Evolutionary conservation across 1,140 invertebrate genomes (phyloP), one percentile per base, ranked within the genome.

Genomic region (Bombus pascuorum): DNA sequence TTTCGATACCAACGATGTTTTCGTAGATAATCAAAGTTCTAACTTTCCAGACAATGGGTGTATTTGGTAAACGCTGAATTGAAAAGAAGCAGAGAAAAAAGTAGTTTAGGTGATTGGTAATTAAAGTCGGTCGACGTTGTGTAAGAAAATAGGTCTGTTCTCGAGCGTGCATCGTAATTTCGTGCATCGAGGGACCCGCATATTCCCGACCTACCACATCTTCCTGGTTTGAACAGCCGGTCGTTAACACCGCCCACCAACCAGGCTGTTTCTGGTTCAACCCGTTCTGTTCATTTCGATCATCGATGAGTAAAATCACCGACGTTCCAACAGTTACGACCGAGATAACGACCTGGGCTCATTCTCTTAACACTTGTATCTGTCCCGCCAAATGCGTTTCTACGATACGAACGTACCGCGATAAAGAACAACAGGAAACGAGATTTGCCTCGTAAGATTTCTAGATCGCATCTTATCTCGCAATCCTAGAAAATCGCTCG

Each of bases 171-270:
- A 44, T 65, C 59, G 70, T 87, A 83, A 83, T 88, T 86, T 88
- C 70, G 80, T 76, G 80, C 25, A 83, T 75, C 59, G n/a, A 70
- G 62, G 65, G 81, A 84, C 86, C 44, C 71, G 86, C 71, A 76
- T 88, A 70, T 75, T 80, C 80, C 76, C 84, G 87, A 88, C 87
- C 87, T 88, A 84, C 71, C 87, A 65, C 47, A 87, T 87, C 71
- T 83, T 87, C 44, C 86, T 88, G 81, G 65, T 80, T 84, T 71
- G 37, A 59, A 87, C 62, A 70, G 75, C 42, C 70, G 83, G 78
- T 81, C 81, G 62, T 88, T 87, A 88, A 87, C 81, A 79, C 70
- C 80, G 85, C 70, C 70, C 76, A 86, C 62, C 79, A 34, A 44
- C 39, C 57, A 57, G 18, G 68, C 22, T 57, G 75, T 88, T 87